A percentile compares a stretch with the other conserved stretches of the same genome.
Evolutionary conservation across 2,888 invertebrate genomes (phyloP).

Genomic region (Suillia variegata): DNA sequence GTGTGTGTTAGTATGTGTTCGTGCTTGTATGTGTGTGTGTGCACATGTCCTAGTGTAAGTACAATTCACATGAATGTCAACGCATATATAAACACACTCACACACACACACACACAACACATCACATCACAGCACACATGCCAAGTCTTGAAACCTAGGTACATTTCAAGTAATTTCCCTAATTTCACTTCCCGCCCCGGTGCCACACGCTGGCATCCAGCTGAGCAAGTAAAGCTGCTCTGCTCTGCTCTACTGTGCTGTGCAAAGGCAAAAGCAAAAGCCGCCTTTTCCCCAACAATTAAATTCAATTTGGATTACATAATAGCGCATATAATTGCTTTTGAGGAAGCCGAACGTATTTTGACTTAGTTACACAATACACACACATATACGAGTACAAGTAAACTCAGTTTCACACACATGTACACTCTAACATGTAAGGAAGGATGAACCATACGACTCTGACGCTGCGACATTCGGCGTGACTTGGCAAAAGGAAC

Average conservation of each 20-base stretch:
- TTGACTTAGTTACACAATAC: not conserved
- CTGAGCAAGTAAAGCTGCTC: not conserved
- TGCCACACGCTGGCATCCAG: slow-evolving; percentile 14
- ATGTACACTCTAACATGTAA: no score
- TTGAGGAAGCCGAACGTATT: slow-evolving; percentile 4
- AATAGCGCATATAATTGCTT: slow-evolving; percentile 24
- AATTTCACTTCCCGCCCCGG: no score
- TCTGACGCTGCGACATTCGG: not conserved
- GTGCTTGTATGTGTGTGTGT: not conserved
- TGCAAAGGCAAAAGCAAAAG: no score
- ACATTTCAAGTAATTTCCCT: not conserved
- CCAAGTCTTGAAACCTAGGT: not conserved
- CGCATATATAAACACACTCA: not conserved
- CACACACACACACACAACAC: not conserved
- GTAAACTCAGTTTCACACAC: no score
- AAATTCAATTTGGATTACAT: slow-evolving; percentile 35
- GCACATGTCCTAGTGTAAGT: not conserved
- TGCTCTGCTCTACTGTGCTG: no score
- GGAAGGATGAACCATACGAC: not conserved
- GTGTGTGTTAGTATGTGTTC: not conserved
- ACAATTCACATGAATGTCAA: not conserved
- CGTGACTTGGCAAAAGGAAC: not conserved
- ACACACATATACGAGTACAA: not conserved
- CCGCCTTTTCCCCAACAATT: no score
- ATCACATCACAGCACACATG: not conserved